Percentiles rank a stretch among this genome's conserved stretches.
phyloP scores from a whole-genome alignment of 2,888 invertebrate species.

The Linyphia triangularis region DNA sequence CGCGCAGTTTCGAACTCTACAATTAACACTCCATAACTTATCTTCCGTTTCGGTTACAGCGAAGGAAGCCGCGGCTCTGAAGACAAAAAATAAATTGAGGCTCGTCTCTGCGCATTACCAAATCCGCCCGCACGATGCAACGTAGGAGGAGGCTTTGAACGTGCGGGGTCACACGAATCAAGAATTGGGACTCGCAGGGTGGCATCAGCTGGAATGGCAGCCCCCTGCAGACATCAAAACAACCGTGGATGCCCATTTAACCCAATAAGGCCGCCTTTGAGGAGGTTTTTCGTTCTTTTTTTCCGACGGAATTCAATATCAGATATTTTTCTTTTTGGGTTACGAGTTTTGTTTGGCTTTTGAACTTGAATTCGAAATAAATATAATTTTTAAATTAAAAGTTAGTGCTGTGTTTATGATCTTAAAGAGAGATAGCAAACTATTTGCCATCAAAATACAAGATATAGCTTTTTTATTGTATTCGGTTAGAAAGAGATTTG shows the following conservation, averaged over 20 bases:
- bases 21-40: slow-evolving; percentile 38
- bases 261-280: slow-evolving; percentile 45
- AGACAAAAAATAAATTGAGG: not conserved
- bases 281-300: not conserved
- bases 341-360: too few relatives aligned
- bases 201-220: slow-evolving; percentile 55
- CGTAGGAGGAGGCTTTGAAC: slow-evolving; percentile 55
- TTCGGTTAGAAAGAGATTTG: too few relatives aligned
- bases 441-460: too few relatives aligned
- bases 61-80: not conserved
- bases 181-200: slow-evolving; percentile 64
- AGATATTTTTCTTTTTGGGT: not conserved
- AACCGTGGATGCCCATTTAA: slow-evolving; percentile 65
- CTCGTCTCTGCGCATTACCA: not conserved
- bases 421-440: too few relatives aligned
- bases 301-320: not conserved
- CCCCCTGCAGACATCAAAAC: slow-evolving; percentile 65
- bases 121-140: slow-evolving; percentile 19
- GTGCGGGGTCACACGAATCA: slow-evolving; percentile 52
- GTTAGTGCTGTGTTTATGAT: too few relatives aligned
- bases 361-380: too few relatives aligned
- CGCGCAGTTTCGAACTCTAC: not conserved
- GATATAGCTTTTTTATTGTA: too few relatives aligned
- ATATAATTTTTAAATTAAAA: too few relatives aligned
- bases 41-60: not conserved